phyloP scores from a whole-genome alignment of 2,888 invertebrate genomes.

The Timandra comae region DNA sequence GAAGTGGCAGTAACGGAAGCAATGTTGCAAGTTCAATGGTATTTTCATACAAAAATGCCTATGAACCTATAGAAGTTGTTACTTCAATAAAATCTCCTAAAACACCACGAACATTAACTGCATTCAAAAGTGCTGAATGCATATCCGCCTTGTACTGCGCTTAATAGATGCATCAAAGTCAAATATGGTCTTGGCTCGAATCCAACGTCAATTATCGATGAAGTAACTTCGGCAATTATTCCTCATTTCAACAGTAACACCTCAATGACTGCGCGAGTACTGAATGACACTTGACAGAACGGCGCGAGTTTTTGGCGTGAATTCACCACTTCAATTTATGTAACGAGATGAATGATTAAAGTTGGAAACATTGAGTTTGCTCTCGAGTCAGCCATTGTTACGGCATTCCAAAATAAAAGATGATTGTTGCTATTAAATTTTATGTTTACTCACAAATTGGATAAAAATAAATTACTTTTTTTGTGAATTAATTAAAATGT shows the following conservation, averaged over 20 bases:
- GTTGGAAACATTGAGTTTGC: slow-evolving; percentile 8
- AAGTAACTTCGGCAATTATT: slow-evolving; percentile 63
- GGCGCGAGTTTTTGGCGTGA: slow-evolving; percentile 53
- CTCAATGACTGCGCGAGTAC: slow-evolving; percentile 55
- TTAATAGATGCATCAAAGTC: slow-evolving; percentile 18
- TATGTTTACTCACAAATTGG: slow-evolving; percentile 8
- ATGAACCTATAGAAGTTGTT: too few species aligned
- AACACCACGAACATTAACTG: too few species aligned
- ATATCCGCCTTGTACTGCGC: too few species aligned
- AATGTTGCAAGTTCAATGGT: too few species aligned
- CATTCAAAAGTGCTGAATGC: too few species aligned
- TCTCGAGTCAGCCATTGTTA: neutral
- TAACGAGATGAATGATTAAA: slow-evolving; percentile 38
- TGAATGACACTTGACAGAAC: slow-evolving; percentile 51
- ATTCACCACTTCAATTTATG: slow-evolving; percentile 49
- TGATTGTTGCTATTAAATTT: slow-evolving; percentile 4
- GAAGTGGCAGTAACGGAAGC: too few species aligned
- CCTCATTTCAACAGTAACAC: slow-evolving; percentile 57
- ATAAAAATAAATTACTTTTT: too few species aligned
- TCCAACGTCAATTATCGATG: slow-evolving; percentile 68
- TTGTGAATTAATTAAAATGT: too few species aligned
- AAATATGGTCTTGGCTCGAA: slow-evolving; percentile 50
- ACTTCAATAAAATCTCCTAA: too few species aligned
- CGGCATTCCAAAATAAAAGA: neutral
- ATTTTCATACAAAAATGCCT: too few species aligned